Base-by-base conservation (phyloP, 2,888 invertebrate genomes). In the Platypus cylindrus region DNA sequence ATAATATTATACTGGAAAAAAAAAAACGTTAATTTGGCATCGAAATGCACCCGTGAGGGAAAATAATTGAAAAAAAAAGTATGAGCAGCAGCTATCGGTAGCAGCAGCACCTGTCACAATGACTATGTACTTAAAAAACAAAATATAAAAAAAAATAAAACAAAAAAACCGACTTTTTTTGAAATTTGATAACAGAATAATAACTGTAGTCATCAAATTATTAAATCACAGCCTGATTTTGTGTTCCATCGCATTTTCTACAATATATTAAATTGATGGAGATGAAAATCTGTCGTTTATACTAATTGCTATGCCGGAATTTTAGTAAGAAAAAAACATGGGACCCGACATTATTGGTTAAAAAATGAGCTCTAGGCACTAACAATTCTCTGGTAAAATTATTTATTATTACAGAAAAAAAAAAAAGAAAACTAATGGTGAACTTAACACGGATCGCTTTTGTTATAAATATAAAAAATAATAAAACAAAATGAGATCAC, bases 191-290 rank as follows among this genome's bases (percentile, higher is more conserved):
- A 61, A 62, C 56, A 58, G 58, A 60, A 55, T 60, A n/a, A n/a
- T n/a, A n/a, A n/a, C n/a, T n/a, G n/a, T 64, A 63, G 62, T 63
- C 63, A 63, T 62, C 60, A 58, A 59, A 59, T 50, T 55, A 62
- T 60, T 60, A 61, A 63, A 63, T 65, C 65, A 65, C 65, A 65
- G 65, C 65, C 65, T 63, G 64, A 60, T 62, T 64, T 64, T 64
- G 60, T 60, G 56, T 60, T 53, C 59, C 58, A 53, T 53, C 54
- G 45, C 46, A 43, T 43, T 32, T n/a, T n/a, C n/a, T n/a, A n/a
- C n/a, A n/a, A n/a, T n/a, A n/a, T n/a, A n/a, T n/a, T n/a, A n/a
- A n/a, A n/a, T n/a, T 41, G 46, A 48, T 43, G 48, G 51, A 47
- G 34, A 48, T 47, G 41, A 47, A 47, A 50, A 47, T 44, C 48